Evolutionary conservation across 2,113 vertebrate species (phyloP), one percentile per base, ranked within the genome.

Genomic region (Physeter macrocephalus): DNA sequence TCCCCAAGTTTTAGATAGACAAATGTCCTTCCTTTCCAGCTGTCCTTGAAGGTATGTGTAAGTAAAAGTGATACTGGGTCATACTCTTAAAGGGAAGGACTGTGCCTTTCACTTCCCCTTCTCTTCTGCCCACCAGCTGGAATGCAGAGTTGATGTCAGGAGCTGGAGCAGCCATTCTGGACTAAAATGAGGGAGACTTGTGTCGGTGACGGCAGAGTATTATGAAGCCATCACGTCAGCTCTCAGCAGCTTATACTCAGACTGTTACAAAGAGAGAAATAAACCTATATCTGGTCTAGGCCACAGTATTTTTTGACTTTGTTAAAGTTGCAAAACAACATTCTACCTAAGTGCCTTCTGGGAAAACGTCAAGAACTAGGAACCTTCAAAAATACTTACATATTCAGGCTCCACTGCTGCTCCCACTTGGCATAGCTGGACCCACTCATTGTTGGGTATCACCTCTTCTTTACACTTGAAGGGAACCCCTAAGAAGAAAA

Each of bases 401-500:
- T 90, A 1, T 62, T 69, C 25, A 11, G 39, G 11, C 4, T 57
- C 20, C 14, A 2, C 1, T 2, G 34, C 34, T 25, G 46, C 9
- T 39, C 25, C 62, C 6, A 4, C 9, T 23, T 93, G 96, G 93
- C 98, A 98, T 1, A n/a, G 88, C 39, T 83, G 77, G 46, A 54
- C 62, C 54, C 31, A 34, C 1, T 54, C 18, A 0, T 69, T 86
- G 9, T 86, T 6, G 34, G 23, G 15, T 31, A 93, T 31, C 8
- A 98, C 2, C 21, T 97, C 97, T 88, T 95, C 91, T 89, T 78
- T 95, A 80, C 97, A 98, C 39, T 96, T 98, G 85, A 98, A 96
- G 62, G 64, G 93, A 46, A 43, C 6, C 41, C 67, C 98, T 98
- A 34, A 34, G 41, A 62, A 54, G 67, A 29, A 90, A 21, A 90